Evolutionary conservation across 1,140 invertebrate species (phyloP), one percentile per base, ranked within the genome.

Genomic region (Drosophila nikananu): DNA sequence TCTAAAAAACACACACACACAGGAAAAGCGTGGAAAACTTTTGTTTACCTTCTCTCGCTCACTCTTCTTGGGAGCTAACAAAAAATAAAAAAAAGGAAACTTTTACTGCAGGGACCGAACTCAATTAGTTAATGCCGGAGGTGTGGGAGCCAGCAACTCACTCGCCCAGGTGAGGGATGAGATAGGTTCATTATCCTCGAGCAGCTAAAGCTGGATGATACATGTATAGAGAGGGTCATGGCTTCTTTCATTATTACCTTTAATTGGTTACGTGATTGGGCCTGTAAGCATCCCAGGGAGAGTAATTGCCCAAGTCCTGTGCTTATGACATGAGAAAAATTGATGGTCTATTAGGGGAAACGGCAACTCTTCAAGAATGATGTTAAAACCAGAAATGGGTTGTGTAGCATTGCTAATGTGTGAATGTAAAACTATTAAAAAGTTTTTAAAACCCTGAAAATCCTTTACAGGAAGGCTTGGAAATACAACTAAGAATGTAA

Each of bases 241-340:
- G 66, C 25, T 55, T 15, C 54, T 49, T 63, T 75, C 57, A 63
- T 75, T 75, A 75, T 75, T 71, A 75, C 49, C 58, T 75, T 64
- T 75, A 75, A 75, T 75, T 75, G 72, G 72, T 75, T 75, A 75
- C 72, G 72, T 75, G 72, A 75, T 75, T 73, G 46, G 37, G 46
- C 37, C 30, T 5, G 15, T n/a, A 72, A 58, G 41, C 42, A 58
- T 70, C 42, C 52, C 51, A 35, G 1, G 15, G 51, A 4, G 66
- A 41, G 66, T 51, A 60, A 72, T 72, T 42, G 64, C 49, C 46
- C 49, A 72, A 37, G 70, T 57, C 35, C 19, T 37, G 48, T 37
- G 48, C 30, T 54, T 44, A 35, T 68, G 64, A 39, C 46, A 42
- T 5, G 13, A 30, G 30, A 12, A 30, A 65, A 68, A 65, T 61